Percentiles rank a stretch among this genome's conserved stretches.
Evolutionary conservation across 2,113 vertebrate genomes (phyloP).

Genomic region (Murina feae): DNA sequence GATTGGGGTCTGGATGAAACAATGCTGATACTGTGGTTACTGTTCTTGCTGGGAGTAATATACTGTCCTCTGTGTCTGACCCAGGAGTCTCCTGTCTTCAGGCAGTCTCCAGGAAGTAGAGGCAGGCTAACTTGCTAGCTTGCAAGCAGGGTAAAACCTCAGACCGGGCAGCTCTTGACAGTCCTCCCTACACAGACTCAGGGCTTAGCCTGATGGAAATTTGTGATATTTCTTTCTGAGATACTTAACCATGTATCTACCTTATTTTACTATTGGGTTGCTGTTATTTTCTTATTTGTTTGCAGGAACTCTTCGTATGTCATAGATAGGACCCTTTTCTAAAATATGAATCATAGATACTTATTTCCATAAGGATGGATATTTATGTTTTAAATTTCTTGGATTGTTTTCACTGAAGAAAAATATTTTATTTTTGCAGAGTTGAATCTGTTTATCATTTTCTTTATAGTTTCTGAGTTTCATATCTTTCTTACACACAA

Average conservation of each 20-base stretch:
- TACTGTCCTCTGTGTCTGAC: not conserved
- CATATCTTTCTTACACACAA: not conserved
- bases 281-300: slow-evolving; percentile 31
- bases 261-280: not conserved
- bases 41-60: not conserved
- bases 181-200: not conserved
- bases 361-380: not conserved
- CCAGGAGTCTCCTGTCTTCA: not conserved
- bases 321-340: not conserved
- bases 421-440: not conserved
- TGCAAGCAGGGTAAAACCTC: not conserved
- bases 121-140: not conserved
- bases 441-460: not conserved
- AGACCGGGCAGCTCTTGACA: not conserved
- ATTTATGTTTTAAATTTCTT: not conserved
- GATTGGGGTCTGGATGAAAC: too few relatives aligned
- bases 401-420: not conserved
- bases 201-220: not conserved
- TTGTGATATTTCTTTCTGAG: slow-evolving; percentile 5
- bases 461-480: not conserved
- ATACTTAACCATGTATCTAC: not conserved
- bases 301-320: slow-evolving; percentile 19
- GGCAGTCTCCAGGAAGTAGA: not conserved
- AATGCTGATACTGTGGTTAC: too few relatives aligned
- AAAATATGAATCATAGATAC: not conserved